These are phyloP conservation scores for Drosophila leonis DNA, from an alignment of 2,888 invertebrate genomes.

Conservation along the genomic window DNA sequence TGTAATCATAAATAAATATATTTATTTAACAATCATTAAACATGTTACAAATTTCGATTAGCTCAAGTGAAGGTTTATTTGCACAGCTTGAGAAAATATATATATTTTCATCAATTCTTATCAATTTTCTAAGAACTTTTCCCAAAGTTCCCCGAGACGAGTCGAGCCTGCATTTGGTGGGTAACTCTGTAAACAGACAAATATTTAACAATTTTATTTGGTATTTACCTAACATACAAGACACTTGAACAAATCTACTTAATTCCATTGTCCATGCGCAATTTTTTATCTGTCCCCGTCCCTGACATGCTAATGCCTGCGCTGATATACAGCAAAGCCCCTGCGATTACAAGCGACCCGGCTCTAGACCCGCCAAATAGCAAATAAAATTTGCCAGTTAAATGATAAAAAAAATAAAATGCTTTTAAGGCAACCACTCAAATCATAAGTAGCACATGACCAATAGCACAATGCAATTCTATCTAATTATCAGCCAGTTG, in stretches of 20 bases:
- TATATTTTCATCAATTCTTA: background rate
- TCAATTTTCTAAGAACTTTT: conserved; percentile 8
- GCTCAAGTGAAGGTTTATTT: conserved; percentile 15
- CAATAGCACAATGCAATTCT: conserved; percentile 44
- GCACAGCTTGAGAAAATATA: conserved; percentile 2
- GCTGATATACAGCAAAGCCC: conserved; percentile 54
- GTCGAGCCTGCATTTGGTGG: background rate
- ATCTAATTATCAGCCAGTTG: conserved; percentile 51
- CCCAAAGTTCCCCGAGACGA: background rate
- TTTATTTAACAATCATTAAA: conserved; percentile 1
- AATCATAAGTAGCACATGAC: conserved; percentile 53
- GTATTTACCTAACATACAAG: conserved; percentile 39
- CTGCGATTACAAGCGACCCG: conserved; percentile 45
- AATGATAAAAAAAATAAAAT: conserved; percentile 33
- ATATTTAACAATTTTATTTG: conserved; percentile 59
- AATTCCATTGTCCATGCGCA: conserved; percentile 53
- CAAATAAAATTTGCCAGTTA: conserved; percentile 21
- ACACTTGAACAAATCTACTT: conserved; percentile 39
- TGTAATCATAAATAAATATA: too few relatives aligned
- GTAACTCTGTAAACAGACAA: conserved; percentile 26
- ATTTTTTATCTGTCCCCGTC: conserved; percentile 62
- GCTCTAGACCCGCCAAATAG: conserved; percentile 9
- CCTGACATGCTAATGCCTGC: conserved; percentile 63
- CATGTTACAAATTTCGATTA: conserved; percentile 4
- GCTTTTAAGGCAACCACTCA: conserved; percentile 31